These are phyloP conservation scores for Peucedramus taeniatus DNA, from an alignment of 2,113 vertebrate species.

Conservation along the genomic window DNA sequence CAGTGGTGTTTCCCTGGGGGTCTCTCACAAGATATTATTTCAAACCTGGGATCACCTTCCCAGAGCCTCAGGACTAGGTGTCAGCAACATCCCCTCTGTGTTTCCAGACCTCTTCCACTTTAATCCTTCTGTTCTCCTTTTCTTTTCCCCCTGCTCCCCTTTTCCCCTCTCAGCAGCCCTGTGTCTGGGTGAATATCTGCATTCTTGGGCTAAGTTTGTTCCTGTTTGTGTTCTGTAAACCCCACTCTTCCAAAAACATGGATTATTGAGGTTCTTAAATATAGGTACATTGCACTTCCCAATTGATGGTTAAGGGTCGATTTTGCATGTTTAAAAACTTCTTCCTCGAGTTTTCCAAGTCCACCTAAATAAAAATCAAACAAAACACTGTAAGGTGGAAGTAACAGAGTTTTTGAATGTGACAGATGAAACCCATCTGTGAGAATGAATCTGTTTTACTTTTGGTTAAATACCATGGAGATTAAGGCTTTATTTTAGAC, in stretches of 20 bases:
- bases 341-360: background rate
- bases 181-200: background rate
- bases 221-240: background rate
- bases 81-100: background rate
- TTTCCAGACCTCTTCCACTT: background rate
- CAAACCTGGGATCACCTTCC: background rate
- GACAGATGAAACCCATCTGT: background rate
- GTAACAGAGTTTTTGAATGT: background rate
- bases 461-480: background rate
- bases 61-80: background rate
- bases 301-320: rapidly evolving
- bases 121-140: background rate
- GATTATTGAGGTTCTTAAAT: background rate
- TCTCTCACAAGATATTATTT: background rate
- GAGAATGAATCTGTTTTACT: background rate
- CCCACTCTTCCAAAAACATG: background rate
- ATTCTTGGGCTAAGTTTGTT: background rate
- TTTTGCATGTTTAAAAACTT: background rate
- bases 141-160: background rate
- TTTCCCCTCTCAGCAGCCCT: background rate
- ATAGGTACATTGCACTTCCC: background rate
- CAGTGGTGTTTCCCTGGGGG: background rate
- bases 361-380: background rate
- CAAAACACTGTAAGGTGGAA: background rate
- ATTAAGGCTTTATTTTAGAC: background rate